These are phyloP conservation scores for Gouania willdenowi DNA, from an alignment of 2,797 vertebrate species.

Conservation along the genomic window DNA sequence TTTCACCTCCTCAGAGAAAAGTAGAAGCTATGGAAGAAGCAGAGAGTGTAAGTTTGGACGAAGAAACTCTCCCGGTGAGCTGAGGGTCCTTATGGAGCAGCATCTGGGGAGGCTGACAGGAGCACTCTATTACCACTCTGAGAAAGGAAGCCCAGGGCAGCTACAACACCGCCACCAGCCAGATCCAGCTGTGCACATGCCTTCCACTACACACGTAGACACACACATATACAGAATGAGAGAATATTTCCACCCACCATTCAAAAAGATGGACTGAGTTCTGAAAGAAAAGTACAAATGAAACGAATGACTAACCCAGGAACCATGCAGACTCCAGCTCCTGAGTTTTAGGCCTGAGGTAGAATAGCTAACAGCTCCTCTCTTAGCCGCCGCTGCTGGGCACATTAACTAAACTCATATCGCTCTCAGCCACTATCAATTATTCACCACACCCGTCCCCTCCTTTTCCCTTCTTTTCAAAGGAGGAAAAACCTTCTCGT, in stretches of 20 bases:
- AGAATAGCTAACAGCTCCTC: constrained; percentile 72
- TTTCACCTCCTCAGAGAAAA: constrained; percentile 4
- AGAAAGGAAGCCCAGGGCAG: constrained; percentile 70
- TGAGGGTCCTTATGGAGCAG: constrained; percentile 66
- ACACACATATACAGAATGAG: constrained; percentile 41
- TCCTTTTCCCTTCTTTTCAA: constrained; percentile 50
- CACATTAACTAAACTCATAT: constrained; percentile 85
- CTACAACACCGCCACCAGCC: constrained; percentile 60
- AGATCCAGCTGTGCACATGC: constrained; percentile 74
- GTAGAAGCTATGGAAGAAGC: constrained; percentile 1
- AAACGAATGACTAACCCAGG: constrained; percentile 11
- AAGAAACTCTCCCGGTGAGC: constrained; percentile 49
- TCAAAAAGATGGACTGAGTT: constrained; percentile 21
- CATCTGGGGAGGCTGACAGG: constrained; percentile 76
- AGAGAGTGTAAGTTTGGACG: constrained; percentile 13
- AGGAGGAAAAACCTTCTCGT: constrained; percentile 50
- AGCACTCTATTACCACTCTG: constrained; percentile 73
- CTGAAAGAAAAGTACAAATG: background rate
- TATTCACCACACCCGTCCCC: constrained; percentile 62
- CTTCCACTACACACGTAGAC: constrained; percentile 39
- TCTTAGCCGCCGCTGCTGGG: constrained; percentile 76
- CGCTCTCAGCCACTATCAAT: constrained; percentile 82
- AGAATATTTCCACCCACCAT: constrained; percentile 6
- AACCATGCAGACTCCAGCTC: constrained; percentile 26
- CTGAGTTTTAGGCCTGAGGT: constrained; percentile 64